Evolutionary conservation across 2,888 invertebrate species (phyloP).

Genomic region (Leptopilina myrica): DNA sequence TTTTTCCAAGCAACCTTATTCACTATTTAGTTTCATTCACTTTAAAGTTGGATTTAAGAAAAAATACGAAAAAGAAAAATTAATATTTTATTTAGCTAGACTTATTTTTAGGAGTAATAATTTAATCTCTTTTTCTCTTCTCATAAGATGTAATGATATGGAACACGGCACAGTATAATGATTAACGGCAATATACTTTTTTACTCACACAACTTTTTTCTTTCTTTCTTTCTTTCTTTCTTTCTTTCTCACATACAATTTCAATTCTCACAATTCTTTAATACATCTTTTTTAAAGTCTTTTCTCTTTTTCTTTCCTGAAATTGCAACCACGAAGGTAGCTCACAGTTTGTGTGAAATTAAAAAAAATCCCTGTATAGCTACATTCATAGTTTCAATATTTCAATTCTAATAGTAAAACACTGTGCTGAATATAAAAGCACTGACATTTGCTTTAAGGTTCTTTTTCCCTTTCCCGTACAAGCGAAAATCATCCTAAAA

Average conservation of each 20-base stretch:
- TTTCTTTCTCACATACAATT: neutral
- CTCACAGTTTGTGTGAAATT: too few relatives aligned
- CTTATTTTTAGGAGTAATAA: slow-evolving; percentile 55
- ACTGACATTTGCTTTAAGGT: too few relatives aligned
- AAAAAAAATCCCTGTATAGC: too few relatives aligned
- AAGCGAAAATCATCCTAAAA: too few relatives aligned
- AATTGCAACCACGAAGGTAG: neutral
- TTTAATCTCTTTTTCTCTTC: slow-evolving; percentile 53
- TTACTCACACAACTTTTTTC: slow-evolving; percentile 38
- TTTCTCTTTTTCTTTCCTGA: slow-evolving; percentile 28
- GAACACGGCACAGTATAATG: slow-evolving; percentile 68
- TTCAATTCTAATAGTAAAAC: neutral
- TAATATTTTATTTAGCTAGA: slow-evolving; percentile 52
- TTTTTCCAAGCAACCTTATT: slow-evolving; percentile 34
- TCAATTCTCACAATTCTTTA: slow-evolving; percentile 39
- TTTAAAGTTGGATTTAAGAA: slow-evolving; percentile 30
- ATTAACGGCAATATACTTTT: slow-evolving; percentile 58
- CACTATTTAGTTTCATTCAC: slow-evolving; percentile 42
- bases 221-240: neutral
- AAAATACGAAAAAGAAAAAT: neutral
- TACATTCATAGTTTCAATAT: too few relatives aligned
- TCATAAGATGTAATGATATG: slow-evolving; percentile 68
- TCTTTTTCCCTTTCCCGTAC: too few relatives aligned
- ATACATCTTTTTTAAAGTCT: slow-evolving; percentile 38
- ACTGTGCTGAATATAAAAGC: too few relatives aligned